A percentile compares a stretch with the other conserved stretches of the same genome.
Conservation (phyloP, 2,113 vertebrate genomes). For the Mustelus asterias region DNA sequence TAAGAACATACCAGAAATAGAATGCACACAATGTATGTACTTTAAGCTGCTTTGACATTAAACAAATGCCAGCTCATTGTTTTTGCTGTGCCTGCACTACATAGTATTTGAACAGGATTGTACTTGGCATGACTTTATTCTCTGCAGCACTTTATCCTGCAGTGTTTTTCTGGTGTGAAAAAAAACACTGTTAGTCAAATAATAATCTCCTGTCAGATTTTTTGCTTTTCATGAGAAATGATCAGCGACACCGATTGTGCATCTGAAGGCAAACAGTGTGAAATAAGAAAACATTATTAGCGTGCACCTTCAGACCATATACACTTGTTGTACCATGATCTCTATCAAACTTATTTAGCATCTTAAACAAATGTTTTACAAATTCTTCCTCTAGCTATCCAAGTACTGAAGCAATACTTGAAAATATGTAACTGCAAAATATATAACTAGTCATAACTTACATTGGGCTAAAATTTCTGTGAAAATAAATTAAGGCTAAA, state of each 20-base stretch:
- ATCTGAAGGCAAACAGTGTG: not conserved
- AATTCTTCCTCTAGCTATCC: not conserved
- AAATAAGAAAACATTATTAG: not conserved
- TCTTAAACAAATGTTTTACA: not conserved
- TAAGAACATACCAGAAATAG: not conserved
- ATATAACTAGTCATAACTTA: not conserved
- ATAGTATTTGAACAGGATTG: not conserved
- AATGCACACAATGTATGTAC: not conserved
- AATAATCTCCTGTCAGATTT: not conserved
- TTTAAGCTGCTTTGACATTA: not conserved
- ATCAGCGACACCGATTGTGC: not conserved
- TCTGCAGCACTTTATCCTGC: not conserved
- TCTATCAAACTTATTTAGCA: not conserved
- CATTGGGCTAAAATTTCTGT: not conserved
- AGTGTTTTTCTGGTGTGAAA: not conserved
- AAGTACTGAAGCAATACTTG: not conserved
- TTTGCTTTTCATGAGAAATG: not conserved
- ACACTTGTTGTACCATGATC: not conserved
- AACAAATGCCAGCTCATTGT: not conserved
- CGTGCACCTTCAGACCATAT: not conserved
- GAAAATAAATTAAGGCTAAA: not conserved
- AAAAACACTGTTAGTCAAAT: not conserved
- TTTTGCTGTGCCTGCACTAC: not conserved
- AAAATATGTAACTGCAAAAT: not conserved
- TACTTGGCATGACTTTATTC: not conserved